phyloP scores from a whole-genome alignment of 2,113 vertebrate genomes.

The Poicephalus meyeri region DNA sequence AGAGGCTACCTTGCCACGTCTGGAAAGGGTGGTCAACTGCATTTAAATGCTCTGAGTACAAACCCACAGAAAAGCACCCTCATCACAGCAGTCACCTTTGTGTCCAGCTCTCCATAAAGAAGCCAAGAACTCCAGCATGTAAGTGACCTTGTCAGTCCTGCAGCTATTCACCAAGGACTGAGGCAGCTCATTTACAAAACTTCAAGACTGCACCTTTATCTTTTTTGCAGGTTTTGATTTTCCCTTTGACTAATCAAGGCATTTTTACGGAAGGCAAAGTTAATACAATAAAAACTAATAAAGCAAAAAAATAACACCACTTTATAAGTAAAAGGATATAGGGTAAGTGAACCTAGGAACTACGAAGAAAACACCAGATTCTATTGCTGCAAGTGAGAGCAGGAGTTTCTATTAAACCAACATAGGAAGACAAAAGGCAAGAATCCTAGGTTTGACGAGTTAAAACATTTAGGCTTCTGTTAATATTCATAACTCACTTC shows the following conservation, averaged over 20 bases:
- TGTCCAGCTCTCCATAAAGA: not conserved
- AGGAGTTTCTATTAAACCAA: not conserved
- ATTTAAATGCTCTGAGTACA: not conserved
- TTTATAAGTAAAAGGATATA: not conserved
- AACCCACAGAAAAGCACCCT: not conserved
- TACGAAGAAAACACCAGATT: not conserved
- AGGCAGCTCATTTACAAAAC: not conserved
- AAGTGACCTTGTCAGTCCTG: not conserved
- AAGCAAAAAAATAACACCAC: not conserved
- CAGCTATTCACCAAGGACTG: rapidly evolving
- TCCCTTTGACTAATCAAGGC: not conserved
- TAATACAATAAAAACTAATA: not conserved
- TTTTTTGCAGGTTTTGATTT: not conserved
- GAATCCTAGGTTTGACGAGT: not conserved
- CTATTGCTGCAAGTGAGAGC: not conserved
- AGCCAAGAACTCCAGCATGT: not conserved
- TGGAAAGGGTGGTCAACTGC: not conserved
- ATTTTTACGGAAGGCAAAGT: not conserved
- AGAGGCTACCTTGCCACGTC: not conserved
- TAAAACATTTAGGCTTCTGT: not conserved
- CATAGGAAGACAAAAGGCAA: not conserved
- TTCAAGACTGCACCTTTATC: not conserved
- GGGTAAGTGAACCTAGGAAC: not conserved
- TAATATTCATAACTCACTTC: not conserved
- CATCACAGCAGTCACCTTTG: not conserved